Base-by-base conservation (phyloP, 2,797 vertebrate genomes). In the Aotus griseimembra region DNA sequence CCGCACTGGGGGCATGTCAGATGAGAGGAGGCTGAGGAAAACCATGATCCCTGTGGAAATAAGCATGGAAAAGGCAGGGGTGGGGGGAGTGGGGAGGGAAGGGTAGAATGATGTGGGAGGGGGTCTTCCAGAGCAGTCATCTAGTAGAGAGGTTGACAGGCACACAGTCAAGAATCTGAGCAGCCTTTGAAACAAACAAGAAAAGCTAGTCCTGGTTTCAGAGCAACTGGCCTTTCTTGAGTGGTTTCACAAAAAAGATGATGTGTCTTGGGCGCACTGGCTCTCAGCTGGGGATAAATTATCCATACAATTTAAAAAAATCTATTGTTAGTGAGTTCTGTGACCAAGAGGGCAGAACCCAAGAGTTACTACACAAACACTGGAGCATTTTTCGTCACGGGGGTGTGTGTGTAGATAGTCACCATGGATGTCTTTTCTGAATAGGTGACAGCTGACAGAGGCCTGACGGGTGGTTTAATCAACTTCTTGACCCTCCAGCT, bases 51-150 rank as follows among this genome's bases (percentile, higher is more conserved):
- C 20, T 48, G 1, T 28, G 72, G 46, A 85, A 19, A 44, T 1
- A 15, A 48, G 44, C 28, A 13, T 4, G 28, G 58, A 7, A 33
- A 52, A 88, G 57, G 30, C 15, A n/a, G 33, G 13, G 6, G 8
- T 10, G 1, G 36, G n/a, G 22, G 5, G 1, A 5, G 7, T 6
- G 24, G 50, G 6, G n/a, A 87, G 17, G 5, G 13, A 28, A n/a
- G 84, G 26, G 26, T 14, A 7, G 33, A 39, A 50, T 2, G 22
- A 15, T 1, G 12, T 28, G 14, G 19, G 11, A 70, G 33, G 48
- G 64, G 13, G 55, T 93, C 81, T 93, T 46, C 75, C 44, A 82
- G 81, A 72, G 33, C 90, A 67, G 30, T 30, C 64, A n/a, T 55
- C 30, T 61, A 52, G 5, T 3, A 55, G 44, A 77, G 55, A 91